A percentile compares a stretch with the other conserved stretches of the same genome.
Conservation (phyloP, 2,888 invertebrate species). For the Drosophila rellima region DNA sequence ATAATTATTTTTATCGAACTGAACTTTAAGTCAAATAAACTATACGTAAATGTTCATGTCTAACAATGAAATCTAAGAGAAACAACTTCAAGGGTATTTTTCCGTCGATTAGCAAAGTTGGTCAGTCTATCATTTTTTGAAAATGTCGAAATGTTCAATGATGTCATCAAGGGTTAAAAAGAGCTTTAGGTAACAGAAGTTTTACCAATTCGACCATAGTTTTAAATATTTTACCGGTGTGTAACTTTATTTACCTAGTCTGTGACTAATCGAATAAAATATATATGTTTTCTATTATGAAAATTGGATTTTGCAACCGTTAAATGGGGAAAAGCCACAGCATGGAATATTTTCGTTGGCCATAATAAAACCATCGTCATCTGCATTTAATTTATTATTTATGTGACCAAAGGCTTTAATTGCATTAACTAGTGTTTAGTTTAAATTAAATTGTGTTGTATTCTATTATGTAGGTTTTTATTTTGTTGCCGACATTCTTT, state of each 20-base stretch:
- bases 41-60: too few species aligned
- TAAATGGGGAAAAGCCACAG: neutral
- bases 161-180: neutral
- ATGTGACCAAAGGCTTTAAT: slow-evolving; percentile 40
- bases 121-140: too few species aligned
- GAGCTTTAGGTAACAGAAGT: neutral
- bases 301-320: slow-evolving; percentile 11
- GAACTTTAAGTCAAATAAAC: too few species aligned
- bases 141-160: too few species aligned
- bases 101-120: too few species aligned
- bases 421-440: slow-evolving; percentile 53
- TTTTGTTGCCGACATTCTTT: slow-evolving; percentile 1
- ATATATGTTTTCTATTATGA: neutral
- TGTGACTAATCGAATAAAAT: slow-evolving; percentile 6
- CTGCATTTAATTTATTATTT: slow-evolving; percentile 61
- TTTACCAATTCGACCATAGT: neutral
- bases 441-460: slow-evolving; percentile 46
- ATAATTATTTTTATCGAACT: too few species aligned
- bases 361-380: slow-evolving; percentile 26
- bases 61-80: too few species aligned
- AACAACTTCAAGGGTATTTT: too few species aligned
- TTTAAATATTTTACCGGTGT: neutral
- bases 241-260: neutral
- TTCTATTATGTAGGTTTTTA: slow-evolving; percentile 12
- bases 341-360: neutral